Percentiles rank a stretch among this genome's conserved stretches.
These are phyloP conservation scores for Glossophaga mutica DNA, from an alignment of 2,797 vertebrate genomes.

Conservation along the genomic window DNA sequence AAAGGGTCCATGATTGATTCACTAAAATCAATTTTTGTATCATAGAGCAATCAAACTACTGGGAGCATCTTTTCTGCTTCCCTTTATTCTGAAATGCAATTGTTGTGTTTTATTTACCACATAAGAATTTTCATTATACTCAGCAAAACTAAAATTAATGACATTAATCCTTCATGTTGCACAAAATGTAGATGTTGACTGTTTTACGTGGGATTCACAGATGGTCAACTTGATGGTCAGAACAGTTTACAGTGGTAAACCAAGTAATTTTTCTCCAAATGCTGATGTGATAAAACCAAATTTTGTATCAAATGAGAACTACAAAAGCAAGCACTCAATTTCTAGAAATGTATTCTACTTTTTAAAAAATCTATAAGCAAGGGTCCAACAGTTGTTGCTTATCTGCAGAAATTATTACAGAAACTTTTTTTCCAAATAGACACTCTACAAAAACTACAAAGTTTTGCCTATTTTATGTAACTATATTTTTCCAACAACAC, in stretches of 20 bases:
- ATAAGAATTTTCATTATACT: constrained; percentile 20
- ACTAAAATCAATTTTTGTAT: background rate
- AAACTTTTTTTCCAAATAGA: background rate
- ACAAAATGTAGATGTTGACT: constrained; percentile 30
- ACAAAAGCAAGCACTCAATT: background rate
- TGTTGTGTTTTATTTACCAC: background rate
- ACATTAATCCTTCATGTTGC: background rate
- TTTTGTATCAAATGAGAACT: background rate
- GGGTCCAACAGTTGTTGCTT: background rate
- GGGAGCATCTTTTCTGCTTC: background rate
- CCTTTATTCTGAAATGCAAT: background rate
- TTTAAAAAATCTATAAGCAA: background rate
- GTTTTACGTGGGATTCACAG: constrained; percentile 48
- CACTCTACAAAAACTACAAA: background rate
- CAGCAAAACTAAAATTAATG: background rate
- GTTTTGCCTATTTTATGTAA: background rate
- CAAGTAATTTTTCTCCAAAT: constrained; percentile 47
- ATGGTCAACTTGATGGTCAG: background rate
- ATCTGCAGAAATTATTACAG: background rate
- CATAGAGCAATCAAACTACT: background rate
- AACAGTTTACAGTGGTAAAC: constrained; percentile 3
- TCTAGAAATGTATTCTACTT: constrained; percentile 22
- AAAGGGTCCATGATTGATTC: background rate
- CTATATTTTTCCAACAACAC: background rate
- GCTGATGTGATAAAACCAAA: background rate